phyloP scores from a whole-genome alignment of 2,113 vertebrate genomes.

The Laticauda colubrina region DNA sequence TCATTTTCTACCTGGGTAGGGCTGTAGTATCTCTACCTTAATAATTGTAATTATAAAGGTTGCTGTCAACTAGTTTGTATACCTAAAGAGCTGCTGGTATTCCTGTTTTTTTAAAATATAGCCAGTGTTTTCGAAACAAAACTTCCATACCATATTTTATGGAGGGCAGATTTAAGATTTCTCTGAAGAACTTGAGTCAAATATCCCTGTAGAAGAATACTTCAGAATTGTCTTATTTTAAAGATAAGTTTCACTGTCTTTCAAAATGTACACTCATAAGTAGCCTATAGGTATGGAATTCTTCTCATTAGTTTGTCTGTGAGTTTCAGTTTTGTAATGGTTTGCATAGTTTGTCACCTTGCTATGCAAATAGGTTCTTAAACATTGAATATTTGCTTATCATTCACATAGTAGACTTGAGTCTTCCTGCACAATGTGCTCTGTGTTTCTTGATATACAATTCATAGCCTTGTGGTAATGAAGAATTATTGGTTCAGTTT shows the following conservation, averaged over 20 bases:
- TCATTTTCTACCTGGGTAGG: neutral
- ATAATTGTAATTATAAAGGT: neutral
- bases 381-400: neutral
- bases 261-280: neutral
- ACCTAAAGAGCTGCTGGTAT: neutral
- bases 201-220: neutral
- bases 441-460: slow-evolving; percentile 26
- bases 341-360: neutral
- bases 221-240: neutral
- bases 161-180: neutral
- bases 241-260: neutral
- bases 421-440: neutral
- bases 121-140: neutral
- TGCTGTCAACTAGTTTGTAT: neutral
- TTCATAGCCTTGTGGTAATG: slow-evolving; percentile 39
- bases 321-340: neutral
- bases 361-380: neutral
- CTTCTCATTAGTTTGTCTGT: neutral
- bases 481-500: slow-evolving; percentile 37
- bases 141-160: neutral
- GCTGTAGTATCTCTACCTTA: slow-evolving; percentile 5
- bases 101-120: neutral
- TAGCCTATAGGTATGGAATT: too few species aligned
- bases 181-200: neutral
- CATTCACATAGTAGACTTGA: slow-evolving; percentile 29